phyloP scores from a whole-genome alignment of 2,888 invertebrate genomes.

The Microdon myrmicae region DNA sequence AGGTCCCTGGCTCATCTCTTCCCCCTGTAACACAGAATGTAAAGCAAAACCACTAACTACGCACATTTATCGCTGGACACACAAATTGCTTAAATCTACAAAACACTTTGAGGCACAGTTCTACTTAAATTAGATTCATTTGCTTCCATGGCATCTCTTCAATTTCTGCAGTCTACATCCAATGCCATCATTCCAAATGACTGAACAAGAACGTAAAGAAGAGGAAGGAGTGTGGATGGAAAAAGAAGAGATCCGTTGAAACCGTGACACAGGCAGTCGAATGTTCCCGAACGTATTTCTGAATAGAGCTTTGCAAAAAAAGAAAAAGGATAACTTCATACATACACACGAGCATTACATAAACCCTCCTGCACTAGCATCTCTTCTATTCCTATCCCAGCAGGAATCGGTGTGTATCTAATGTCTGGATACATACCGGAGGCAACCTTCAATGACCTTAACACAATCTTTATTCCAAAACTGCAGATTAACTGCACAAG shows the following conservation, averaged over 20 bases:
- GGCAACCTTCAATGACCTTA: slow-evolving; percentile 20
- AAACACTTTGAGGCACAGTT: slow-evolving; percentile 20
- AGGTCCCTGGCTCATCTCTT: slow-evolving; percentile 17
- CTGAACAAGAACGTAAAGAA: slow-evolving; percentile 1
- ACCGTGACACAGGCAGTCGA: too few relatives aligned
- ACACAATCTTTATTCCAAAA: too few relatives aligned
- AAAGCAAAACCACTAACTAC: slow-evolving; percentile 2
- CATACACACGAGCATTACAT: slow-evolving; percentile 18
- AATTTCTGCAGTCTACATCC: slow-evolving; percentile 4
- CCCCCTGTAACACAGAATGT: not conserved
- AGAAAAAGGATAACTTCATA: slow-evolving; percentile 30
- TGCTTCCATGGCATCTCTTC: slow-evolving; percentile 3
- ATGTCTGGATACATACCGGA: not conserved
- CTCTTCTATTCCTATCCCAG: slow-evolving; percentile 12
- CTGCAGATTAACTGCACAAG: too few relatives aligned
- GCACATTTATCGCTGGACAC: slow-evolving; percentile 4
- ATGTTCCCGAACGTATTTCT: slow-evolving; percentile 28
- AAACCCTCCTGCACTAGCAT: slow-evolving; percentile 16
- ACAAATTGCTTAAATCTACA: slow-evolving; percentile 17
- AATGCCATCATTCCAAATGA: slow-evolving; percentile 6
- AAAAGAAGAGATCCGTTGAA: too few relatives aligned
- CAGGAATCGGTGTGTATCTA: slow-evolving; percentile 18
- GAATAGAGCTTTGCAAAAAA: slow-evolving; percentile 1
- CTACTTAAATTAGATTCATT: slow-evolving; percentile 9
- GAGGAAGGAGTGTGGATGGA: slow-evolving; percentile 16